phyloP scores from a whole-genome alignment of 2,888 invertebrate genomes.

The Plebejus melissa region DNA sequence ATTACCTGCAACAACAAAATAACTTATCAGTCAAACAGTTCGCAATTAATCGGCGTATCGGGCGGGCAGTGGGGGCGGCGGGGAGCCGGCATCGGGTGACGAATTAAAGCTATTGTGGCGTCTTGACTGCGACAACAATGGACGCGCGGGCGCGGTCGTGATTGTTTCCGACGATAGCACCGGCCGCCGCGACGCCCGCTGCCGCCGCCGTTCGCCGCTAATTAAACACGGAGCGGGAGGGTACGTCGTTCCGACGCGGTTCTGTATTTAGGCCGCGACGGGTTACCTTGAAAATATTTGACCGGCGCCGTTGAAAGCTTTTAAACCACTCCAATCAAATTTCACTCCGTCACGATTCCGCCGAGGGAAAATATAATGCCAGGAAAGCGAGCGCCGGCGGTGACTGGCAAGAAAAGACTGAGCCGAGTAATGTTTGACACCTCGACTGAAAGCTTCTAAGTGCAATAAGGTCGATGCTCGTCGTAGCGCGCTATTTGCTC shows the following conservation, averaged over 20 bases:
- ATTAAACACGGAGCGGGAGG: conserved; percentile 78
- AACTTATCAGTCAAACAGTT: conserved; percentile 14
- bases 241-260: conserved; percentile 75
- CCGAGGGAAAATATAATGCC: conserved; percentile 45
- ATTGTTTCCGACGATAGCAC: conserved; percentile 78
- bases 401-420: conserved; percentile 54
- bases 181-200: conserved; percentile 53
- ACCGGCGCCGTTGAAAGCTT: conserved; percentile 49
- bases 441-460: conserved; percentile 59
- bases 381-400: conserved; percentile 49
- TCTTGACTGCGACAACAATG: conserved; percentile 76
- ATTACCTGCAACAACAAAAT: conserved; percentile 67
- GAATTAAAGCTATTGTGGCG: conserved; percentile 73
- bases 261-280: conserved; percentile 64
- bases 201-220: conserved; percentile 43
- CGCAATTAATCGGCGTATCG: conserved; percentile 22
- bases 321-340: conserved; percentile 43
- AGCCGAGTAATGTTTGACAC: conserved; percentile 60
- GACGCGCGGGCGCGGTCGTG: conserved; percentile 50
- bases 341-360: conserved; percentile 50
- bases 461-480: conserved; percentile 52
- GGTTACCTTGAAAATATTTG: conserved; percentile 67
- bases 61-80: not conserved
- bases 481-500: conserved; percentile 37
- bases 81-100: conserved; percentile 66